phyloP scores from a whole-genome alignment of 2,888 invertebrate species.

The Drosophila paranaensis region DNA sequence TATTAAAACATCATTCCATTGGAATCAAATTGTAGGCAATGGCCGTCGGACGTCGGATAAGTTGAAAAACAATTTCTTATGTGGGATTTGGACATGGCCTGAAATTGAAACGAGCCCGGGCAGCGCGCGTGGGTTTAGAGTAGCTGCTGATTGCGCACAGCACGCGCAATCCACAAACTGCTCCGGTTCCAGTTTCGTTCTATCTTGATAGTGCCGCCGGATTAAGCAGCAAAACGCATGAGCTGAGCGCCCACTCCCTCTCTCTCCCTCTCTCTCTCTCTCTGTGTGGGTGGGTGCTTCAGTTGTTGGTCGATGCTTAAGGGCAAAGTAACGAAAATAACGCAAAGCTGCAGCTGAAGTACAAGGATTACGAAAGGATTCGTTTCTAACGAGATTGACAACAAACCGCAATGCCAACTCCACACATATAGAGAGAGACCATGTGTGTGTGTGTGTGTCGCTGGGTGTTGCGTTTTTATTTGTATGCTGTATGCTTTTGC shows the following conservation, averaged over 20 bases:
- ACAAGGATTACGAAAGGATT: slow-evolving; percentile 79
- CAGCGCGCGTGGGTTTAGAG: neutral
- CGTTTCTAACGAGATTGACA: slow-evolving; percentile 79
- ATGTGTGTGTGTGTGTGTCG: slow-evolving; percentile 23
- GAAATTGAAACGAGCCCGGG: slow-evolving; percentile 69
- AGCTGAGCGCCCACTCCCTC: slow-evolving; percentile 33
- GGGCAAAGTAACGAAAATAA: slow-evolving; percentile 64
- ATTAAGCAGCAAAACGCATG: slow-evolving; percentile 75
- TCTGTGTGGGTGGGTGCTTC: slow-evolving; percentile 12
- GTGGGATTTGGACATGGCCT: slow-evolving; percentile 66
- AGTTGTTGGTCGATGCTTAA: slow-evolving; percentile 53
- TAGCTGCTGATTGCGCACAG: slow-evolving; percentile 36
- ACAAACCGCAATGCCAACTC: slow-evolving; percentile 70
- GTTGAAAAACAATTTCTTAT: slow-evolving; percentile 75
- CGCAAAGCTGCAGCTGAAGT: slow-evolving; percentile 76
- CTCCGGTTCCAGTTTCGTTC: slow-evolving; percentile 46
- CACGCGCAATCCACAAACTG: slow-evolving; percentile 32
- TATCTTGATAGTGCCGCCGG: slow-evolving; percentile 77
- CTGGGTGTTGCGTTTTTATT: slow-evolving; percentile 66
- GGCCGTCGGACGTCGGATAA: slow-evolving; percentile 47
- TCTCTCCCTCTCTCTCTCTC: too few relatives aligned
- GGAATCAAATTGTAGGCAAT: slow-evolving; percentile 34
- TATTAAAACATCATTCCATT: slow-evolving; percentile 32
- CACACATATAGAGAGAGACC: slow-evolving; percentile 12
- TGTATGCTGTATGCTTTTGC: slow-evolving; percentile 32